Conservation (phyloP, 2,113 vertebrate genomes). For the Montifringilla adamsi region DNA sequence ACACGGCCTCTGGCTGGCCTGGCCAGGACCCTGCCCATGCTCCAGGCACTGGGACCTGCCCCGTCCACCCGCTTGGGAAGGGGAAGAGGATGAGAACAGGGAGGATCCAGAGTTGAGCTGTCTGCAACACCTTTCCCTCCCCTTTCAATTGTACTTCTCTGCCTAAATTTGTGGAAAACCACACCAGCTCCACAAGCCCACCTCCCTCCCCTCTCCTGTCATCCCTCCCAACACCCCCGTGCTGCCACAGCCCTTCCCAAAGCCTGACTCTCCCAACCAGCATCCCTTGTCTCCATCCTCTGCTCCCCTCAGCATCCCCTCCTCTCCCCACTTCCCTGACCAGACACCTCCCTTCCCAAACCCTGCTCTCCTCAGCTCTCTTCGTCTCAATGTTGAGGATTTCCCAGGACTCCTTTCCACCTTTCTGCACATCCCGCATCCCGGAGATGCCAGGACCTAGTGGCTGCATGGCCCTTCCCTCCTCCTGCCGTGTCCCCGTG, state of each 20-base stretch:
- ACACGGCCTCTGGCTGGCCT: neutral
- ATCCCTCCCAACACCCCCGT: neutral
- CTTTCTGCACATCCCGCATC: neutral
- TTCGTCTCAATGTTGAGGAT: neutral
- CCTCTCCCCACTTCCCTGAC: neutral
- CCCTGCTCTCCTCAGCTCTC: neutral
- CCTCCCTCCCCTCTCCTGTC: neutral
- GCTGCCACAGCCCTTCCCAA: neutral
- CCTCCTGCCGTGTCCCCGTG: rapidly evolving
- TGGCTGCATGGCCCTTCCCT: neutral
- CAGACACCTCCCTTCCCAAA: neutral
- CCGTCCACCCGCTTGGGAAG: neutral
- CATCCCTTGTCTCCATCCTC: neutral
- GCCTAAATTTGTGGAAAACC: neutral
- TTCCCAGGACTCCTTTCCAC: neutral
- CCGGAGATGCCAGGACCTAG: neutral
- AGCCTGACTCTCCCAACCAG: rapidly evolving
- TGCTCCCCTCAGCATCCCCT: neutral
- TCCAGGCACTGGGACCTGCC: neutral
- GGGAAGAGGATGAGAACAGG: neutral
- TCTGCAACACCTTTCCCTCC: neutral
- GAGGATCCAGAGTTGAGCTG: neutral
- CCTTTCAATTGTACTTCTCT: neutral
- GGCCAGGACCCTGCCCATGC: neutral
- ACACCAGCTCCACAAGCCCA: rapidly evolving